Base-by-base conservation (phyloP, 2,888 invertebrate genomes). In the Serrognathus titanus region DNA sequence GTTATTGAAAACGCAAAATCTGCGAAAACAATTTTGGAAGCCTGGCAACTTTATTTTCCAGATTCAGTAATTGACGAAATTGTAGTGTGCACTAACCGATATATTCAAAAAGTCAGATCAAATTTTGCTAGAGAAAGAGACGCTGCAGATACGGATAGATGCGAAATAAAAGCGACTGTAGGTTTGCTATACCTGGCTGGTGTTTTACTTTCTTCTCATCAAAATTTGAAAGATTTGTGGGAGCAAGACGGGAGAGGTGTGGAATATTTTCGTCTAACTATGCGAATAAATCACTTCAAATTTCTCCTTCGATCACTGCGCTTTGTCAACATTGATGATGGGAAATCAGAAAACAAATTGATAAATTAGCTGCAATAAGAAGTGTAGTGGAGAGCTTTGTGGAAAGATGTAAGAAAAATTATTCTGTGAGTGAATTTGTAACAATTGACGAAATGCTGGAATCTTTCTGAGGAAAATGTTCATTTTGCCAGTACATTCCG, bases 301-400 rank as follows among this genome's bases (percentile, higher is more conserved):
- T 16, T 16, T 16, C 16, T 16, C 31, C 8, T n/a, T 45, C 46
- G 53, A n/a, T 35, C 10, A 43, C 35, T 53, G 24, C 46, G 46
- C 7, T 47, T 53, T 12, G 53, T 46, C 3, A 24, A 53, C 16
- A 13, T 47, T 10, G 20, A 11, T 24, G 31, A 24, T 2, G 53
- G 35, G 35, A 16, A 13, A 16, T 36, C n/a, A 51, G 51, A 51
- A 20, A 16, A 11, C 13, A 53, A 11, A 36, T 6, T 16, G 46
- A 53, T 36, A 50, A 35, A 38, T 45, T 55, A 16, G 39, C 13
- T 9, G 37, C 53, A 9, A 53, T 53, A 13, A 13, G 53, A 48
- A 20, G 47, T 5, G 58, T 68, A 48, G 66, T 67, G 51, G 39
- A 63, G 13, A 56, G 56, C 48, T 63, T 65, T 60, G 58, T 66